Percentiles rank a stretch among this genome's conserved stretches.
Evolutionary conservation across 2,113 vertebrate genomes (phyloP).

Genomic region (Eudorcas thomsonii): DNA sequence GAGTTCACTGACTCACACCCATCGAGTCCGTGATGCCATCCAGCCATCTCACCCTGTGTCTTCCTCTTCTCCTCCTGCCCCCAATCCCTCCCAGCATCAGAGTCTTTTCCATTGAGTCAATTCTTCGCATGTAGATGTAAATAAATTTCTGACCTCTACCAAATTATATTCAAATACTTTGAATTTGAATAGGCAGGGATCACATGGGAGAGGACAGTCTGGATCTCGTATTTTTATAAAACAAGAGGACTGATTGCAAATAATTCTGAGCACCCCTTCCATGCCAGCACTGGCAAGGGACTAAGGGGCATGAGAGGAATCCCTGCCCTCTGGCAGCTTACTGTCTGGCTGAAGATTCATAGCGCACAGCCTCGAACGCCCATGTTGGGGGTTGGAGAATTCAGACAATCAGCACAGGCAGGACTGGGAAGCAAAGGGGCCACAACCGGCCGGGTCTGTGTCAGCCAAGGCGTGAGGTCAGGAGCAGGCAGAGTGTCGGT

Average conservation of each 20-base stretch:
- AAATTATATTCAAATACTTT: background rate
- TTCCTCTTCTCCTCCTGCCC: too few species aligned
- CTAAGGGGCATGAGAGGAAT: background rate
- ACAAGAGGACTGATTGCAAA: too few species aligned
- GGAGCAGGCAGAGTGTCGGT: background rate
- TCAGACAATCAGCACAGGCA: rapidly evolving
- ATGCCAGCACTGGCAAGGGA: background rate
- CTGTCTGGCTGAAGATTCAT: background rate
- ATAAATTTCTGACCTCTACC: background rate
- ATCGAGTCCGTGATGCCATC: too few species aligned
- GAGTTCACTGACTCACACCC: too few species aligned
- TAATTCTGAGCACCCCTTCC: background rate
- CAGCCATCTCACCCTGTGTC: too few species aligned
- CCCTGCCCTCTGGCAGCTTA: background rate
- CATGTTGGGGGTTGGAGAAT: background rate
- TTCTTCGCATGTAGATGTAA: background rate
- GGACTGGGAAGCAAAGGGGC: background rate
- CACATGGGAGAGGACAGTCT: background rate
- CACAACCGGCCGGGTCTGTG: rapidly evolving
- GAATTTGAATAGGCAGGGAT: background rate
- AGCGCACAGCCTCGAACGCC: rapidly evolving
- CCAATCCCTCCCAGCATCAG: too few species aligned
- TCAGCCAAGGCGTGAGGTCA: background rate
- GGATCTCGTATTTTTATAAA: background rate
- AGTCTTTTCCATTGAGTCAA: too few species aligned